These are phyloP conservation scores for Ictidomys tridecemlineatus DNA, from an alignment of 2,113 vertebrate species.

Conservation along the genomic window DNA sequence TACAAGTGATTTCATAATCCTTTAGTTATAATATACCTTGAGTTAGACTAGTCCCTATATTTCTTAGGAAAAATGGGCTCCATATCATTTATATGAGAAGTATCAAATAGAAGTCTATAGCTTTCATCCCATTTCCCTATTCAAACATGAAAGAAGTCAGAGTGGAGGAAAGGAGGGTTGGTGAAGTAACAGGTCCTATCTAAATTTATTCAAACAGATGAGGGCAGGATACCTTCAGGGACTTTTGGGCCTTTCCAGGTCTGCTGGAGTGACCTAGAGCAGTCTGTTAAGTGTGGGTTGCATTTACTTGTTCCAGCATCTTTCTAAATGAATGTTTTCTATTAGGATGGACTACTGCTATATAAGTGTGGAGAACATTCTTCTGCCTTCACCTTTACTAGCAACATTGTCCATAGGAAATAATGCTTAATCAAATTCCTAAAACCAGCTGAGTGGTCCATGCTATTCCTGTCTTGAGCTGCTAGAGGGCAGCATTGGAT, in stretches of 20 bases:
- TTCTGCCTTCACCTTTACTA: not conserved
- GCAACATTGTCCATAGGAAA: not conserved
- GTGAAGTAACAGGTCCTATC: not conserved
- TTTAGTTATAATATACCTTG: not conserved
- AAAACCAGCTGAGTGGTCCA: not conserved
- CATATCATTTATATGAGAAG: not conserved
- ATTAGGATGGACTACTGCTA: not conserved
- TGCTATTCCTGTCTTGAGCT: not conserved
- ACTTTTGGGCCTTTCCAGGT: not conserved
- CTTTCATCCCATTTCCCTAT: not conserved
- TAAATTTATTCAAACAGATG: not conserved
- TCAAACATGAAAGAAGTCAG: not conserved
- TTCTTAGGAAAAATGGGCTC: not conserved
- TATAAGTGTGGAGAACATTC: not conserved
- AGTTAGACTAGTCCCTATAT: not conserved
- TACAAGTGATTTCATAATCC: not conserved
- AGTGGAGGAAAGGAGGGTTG: not conserved
- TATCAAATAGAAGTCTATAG: not conserved
- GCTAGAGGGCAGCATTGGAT: slow-evolving; percentile 80
- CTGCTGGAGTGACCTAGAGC: not conserved
- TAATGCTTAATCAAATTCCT: not conserved
- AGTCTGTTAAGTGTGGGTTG: not conserved
- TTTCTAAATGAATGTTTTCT: not conserved
- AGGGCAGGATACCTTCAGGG: not conserved
- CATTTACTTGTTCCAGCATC: not conserved